These are phyloP conservation scores for Tonatia bakeri DNA, from an alignment of 2,113 vertebrate species.

Conservation along the genomic window DNA sequence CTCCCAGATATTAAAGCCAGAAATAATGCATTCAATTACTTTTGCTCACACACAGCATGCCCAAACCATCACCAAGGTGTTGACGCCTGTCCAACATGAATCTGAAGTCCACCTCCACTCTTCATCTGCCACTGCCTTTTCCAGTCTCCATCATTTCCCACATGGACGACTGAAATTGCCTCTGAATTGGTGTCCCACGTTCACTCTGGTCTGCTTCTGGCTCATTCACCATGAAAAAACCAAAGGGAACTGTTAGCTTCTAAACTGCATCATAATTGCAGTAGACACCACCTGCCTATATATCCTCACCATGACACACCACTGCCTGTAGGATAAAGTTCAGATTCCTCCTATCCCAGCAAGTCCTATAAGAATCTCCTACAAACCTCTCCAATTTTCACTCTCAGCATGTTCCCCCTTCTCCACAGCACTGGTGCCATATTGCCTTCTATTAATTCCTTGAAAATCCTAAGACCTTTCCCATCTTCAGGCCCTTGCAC, in stretches of 20 bases:
- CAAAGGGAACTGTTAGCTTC: background rate
- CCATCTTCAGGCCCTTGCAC: background rate
- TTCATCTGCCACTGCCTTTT: background rate
- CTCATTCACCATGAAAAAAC: background rate
- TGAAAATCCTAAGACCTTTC: background rate
- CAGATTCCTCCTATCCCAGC: background rate
- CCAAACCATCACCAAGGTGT: background rate
- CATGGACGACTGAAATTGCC: background rate
- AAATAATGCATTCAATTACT: background rate
- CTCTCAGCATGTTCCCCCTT: background rate
- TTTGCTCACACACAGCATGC: background rate
- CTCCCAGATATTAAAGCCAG: background rate
- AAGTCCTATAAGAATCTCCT: background rate
- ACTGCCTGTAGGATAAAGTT: background rate
- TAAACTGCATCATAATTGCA: background rate
- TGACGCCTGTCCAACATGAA: background rate
- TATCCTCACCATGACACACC: background rate
- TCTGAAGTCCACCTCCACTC: background rate
- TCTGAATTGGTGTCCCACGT: background rate
- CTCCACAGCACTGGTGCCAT: background rate
- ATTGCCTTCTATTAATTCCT: background rate
- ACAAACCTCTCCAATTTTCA: background rate
- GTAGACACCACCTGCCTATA: background rate
- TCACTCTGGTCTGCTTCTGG: background rate
- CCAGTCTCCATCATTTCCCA: background rate